Base-by-base conservation (phyloP, 2,888 invertebrate species). In the Drosophila neutralis region DNA sequence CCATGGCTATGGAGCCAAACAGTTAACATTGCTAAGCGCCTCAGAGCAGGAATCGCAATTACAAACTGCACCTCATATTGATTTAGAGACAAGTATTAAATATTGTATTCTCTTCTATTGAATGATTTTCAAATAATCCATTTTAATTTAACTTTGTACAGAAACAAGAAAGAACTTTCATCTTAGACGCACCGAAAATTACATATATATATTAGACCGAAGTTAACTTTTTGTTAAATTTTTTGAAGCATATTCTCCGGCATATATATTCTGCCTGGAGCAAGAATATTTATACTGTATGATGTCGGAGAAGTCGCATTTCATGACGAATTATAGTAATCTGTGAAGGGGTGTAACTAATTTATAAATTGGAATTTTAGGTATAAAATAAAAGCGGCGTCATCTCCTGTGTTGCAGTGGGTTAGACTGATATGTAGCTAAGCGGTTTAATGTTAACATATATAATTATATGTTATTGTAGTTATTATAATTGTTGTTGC, bases 1-100 rank as follows among this genome's bases (percentile, higher is more conserved):
- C 59, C 53, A 49, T 40, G 60, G 31, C n/a, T 33, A 24, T 31
- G 36, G 13, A 51, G 59, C n/a, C 73, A 68, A 52, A 48, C 58
- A 45, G 38, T 29, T 52, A 65, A 45, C 71, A 71, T 21, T 33
- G 61, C 76, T 79, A 77, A 77, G 69, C 75, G 49, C 62, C 45
- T 36, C 11, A 77, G 18, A 38, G 10, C 45, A 40, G 24, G 31
- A 35, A 38, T 40, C 38, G 11, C 18, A n/a, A 21, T 15, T 48
- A 15, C 15, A 33, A 21, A 21, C 8, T 42, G 31, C 42, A 33
- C 4, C 27, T 45, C 2, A 24, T 15, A 24, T 45, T 24, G 24
- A 45, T 45, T 45, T 24, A 8, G 15, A 45, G 21, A 0, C 15
- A 45, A 15, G 15, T 45, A 4, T 15, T 45, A 45, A 45, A 15